Percentiles rank a stretch among this genome's conserved stretches.
Evolutionary conservation across 2,797 vertebrate genomes (phyloP).

Genomic region (Micropoecilia bifurca): DNA sequence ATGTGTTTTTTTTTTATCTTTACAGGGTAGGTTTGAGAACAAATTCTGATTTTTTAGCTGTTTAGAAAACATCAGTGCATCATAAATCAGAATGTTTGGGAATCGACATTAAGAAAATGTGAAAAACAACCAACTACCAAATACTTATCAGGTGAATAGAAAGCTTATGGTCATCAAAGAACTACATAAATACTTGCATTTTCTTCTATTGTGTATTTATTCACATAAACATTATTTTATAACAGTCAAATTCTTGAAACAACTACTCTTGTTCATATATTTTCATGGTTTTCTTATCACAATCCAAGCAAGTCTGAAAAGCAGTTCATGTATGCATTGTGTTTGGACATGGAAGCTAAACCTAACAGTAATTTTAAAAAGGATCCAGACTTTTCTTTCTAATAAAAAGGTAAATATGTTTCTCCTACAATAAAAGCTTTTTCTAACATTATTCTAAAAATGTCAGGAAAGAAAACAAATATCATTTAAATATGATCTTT

Average conservation of each 20-base stretch:
- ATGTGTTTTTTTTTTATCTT: no score
- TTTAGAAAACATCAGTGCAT: no score
- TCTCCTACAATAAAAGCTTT: background rate
- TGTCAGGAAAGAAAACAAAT: background rate
- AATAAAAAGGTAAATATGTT: background rate
- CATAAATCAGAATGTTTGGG: no score
- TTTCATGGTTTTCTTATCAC: background rate
- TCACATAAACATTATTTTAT: background rate
- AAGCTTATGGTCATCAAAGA: background rate
- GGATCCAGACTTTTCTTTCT: background rate
- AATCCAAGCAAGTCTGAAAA: background rate
- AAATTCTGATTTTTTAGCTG: no score
- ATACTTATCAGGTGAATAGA: background rate
- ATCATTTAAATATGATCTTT: background rate
- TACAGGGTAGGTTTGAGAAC: no score
- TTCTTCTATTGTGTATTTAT: background rate
- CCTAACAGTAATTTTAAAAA: background rate
- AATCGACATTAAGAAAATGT: background rate
- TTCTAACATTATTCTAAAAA: background rate
- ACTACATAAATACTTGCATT: background rate
- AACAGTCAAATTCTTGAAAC: background rate
- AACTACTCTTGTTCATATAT: background rate
- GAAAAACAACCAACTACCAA: background rate
- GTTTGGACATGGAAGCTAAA: background rate
- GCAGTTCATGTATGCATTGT: background rate